Conservation (phyloP, 1,140 invertebrate genomes). For the Zaprionus gabonicus region DNA sequence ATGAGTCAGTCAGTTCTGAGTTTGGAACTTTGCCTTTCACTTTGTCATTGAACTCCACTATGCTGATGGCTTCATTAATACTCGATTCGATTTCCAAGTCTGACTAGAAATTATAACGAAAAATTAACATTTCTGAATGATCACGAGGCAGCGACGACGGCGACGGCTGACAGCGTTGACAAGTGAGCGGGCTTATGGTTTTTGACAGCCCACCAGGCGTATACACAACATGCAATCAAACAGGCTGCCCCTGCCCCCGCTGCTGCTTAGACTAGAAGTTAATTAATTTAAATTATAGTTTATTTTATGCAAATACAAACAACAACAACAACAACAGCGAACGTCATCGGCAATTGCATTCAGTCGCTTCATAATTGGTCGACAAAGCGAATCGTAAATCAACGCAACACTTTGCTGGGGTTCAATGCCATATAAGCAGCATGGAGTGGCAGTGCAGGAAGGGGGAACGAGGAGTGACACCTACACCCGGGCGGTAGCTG, state of each 20-base stretch:
- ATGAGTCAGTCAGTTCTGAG: constrained; percentile 61
- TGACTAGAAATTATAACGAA: constrained; percentile 46
- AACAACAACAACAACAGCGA: constrained; percentile 17
- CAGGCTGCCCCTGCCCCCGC: background rate
- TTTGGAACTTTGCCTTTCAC: constrained; percentile 49
- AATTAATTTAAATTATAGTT: constrained; percentile 69
- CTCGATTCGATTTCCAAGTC: constrained; percentile 21
- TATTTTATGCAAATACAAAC: constrained; percentile 63
- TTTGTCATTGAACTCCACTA: constrained; percentile 56
- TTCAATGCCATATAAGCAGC: constrained; percentile 71
- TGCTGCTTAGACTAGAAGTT: constrained; percentile 14
- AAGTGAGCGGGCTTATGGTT: constrained; percentile 78
- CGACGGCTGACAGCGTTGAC: constrained; percentile 61
- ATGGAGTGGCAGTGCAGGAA: constrained; percentile 11
- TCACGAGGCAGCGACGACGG: constrained; percentile 25
- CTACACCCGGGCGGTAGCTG: constrained; percentile 51
- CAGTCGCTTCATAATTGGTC: constrained; percentile 42
- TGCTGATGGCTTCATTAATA: constrained; percentile 80
- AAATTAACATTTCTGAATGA: constrained; percentile 50
- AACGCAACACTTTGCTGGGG: constrained; percentile 25
- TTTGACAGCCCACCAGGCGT: constrained; percentile 73
- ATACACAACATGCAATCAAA: constrained; percentile 25
- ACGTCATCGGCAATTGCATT: constrained; percentile 31
- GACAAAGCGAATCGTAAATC: constrained; percentile 59
- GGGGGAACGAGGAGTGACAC: constrained; percentile 41